Base-by-base conservation (phyloP, 2,888 invertebrate genomes). In the Dugesia japonica region DNA sequence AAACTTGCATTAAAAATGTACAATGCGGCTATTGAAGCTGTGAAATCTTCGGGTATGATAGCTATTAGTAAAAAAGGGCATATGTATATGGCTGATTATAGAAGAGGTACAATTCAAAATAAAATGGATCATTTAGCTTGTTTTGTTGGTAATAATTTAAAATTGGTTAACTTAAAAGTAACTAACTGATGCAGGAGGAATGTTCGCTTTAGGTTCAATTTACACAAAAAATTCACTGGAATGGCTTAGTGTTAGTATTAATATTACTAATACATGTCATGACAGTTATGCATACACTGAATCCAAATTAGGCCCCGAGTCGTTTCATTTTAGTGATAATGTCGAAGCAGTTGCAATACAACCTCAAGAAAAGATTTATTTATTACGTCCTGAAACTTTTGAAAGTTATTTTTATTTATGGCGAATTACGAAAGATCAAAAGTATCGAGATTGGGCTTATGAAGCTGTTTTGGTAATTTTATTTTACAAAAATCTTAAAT, bases 391-490 rank as follows among this genome's bases (percentile, higher is more conserved):
- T 0, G 98, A 98, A 88, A 94, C 94, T 4, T 89, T 88, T 76
- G 98, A 98, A 87, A 92, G 92, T 80, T 95, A 95, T 87, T 97
- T 97, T 87, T 89, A 94, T 82, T 87, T 98, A 88, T 98, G 94
- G 92, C 88, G 97, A 79, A 87, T 94, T 79, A 98, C 98, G 79
- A 92, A 94, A 84, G 91, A 97, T 83, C 90, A 90, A 82, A 94
- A 92, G 84, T 98, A 98, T 86, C 88, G 95, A 79, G 92, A 97
- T 81, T 98, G 97, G 97, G 97, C 92, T n/a, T 98, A 97, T 98
- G 92, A 94, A 82, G 93, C 92, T 9, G 91, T 92, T 0, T 89
- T 90, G 88, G 90, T 91, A n/a, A n/a, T n/a, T n/a, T n/a, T n/a
- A n/a, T n/a, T n/a, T n/a, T n/a, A n/a, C n/a, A n/a, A n/a, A n/a